These are phyloP conservation scores for Selene dorsalis DNA, from an alignment of 2,797 vertebrate species.

Conservation along the genomic window DNA sequence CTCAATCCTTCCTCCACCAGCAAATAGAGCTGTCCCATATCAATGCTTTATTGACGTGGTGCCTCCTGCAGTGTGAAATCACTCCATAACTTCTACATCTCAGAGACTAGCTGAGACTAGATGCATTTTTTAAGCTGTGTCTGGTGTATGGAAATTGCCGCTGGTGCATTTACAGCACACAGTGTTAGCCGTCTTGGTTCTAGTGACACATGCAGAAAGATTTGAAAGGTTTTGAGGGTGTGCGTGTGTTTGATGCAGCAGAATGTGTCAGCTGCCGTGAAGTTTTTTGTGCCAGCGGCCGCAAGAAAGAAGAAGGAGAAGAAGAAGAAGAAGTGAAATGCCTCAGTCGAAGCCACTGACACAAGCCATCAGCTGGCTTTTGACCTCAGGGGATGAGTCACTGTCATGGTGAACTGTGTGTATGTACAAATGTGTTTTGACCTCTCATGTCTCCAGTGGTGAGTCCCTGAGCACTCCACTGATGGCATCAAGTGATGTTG, in stretches of 20 bases:
- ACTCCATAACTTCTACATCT: not conserved
- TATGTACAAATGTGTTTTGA: slow-evolving; percentile 40
- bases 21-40: slow-evolving; percentile 2
- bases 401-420: slow-evolving; percentile 27
- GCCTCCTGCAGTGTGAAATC: not conserved
- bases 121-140: too few relatives aligned
- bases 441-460: slow-evolving; percentile 39
- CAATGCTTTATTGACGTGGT: not conserved
- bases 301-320: slow-evolving; percentile 20
- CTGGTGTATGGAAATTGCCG: not conserved
- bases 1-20: not conserved
- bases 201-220: not conserved
- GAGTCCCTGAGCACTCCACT: slow-evolving; percentile 34
- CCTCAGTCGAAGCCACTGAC: slow-evolving; percentile 35
- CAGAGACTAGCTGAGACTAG: too few relatives aligned
- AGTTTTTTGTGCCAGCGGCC: slow-evolving; percentile 1
- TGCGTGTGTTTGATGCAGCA: not conserved
- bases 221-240: not conserved
- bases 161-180: not conserved
- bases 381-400: slow-evolving; percentile 29
- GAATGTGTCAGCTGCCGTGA: slow-evolving; percentile 5
- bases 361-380: slow-evolving; percentile 33
- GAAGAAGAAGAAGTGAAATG: slow-evolving; percentile 36
- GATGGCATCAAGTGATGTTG: slow-evolving; percentile 45
- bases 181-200: not conserved